phyloP scores from a whole-genome alignment of 2,113 vertebrate species.

The Tricholaema leucomelas region DNA sequence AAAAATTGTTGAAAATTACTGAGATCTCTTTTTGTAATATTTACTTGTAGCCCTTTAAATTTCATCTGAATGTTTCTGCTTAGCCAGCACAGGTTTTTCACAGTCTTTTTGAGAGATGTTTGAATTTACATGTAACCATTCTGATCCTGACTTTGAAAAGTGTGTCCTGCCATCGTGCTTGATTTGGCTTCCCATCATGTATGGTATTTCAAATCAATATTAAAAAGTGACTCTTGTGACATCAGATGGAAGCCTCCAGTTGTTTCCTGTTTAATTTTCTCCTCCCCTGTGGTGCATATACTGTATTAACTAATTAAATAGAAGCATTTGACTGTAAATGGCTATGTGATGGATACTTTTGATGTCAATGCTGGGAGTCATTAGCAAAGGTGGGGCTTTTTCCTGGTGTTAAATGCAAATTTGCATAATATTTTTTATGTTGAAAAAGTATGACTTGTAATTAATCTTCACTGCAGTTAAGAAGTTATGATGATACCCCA shows the following conservation, averaged over 20 bases:
- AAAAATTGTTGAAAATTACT: background rate
- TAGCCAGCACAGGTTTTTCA: background rate
- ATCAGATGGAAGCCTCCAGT: background rate
- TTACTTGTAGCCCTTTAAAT: background rate
- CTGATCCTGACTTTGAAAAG: background rate
- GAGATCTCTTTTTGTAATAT: background rate
- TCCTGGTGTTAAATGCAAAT: background rate
- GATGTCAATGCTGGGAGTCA: background rate
- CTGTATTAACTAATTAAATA: background rate
- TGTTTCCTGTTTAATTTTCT: background rate
- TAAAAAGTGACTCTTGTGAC: background rate
- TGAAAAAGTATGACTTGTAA: background rate
- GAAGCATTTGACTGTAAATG: background rate
- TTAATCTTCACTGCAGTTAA: background rate
- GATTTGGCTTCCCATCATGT: background rate
- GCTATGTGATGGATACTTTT: background rate
- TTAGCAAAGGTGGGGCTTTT: rapidly evolving
- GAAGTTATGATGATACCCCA: background rate
- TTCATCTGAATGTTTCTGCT: background rate
- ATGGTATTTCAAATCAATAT: background rate
- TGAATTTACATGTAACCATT: background rate
- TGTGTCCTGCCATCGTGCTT: background rate
- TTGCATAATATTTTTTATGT: background rate
- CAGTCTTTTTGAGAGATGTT: background rate
- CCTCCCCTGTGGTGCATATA: background rate